These are phyloP conservation scores for Xenops minutus DNA, from an alignment of 2,797 vertebrate genomes.

Conservation along the genomic window DNA sequence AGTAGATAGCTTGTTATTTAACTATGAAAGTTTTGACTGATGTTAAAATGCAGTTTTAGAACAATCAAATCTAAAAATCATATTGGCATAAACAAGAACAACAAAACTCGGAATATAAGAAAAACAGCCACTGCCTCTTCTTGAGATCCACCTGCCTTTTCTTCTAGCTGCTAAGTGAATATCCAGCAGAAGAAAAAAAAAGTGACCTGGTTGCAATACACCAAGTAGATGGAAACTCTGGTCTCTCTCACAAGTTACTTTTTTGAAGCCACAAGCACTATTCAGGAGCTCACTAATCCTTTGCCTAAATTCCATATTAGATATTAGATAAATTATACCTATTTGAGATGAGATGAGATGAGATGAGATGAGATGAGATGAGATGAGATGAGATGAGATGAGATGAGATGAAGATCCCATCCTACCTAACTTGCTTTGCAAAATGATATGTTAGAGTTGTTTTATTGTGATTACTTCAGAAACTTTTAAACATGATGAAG, in stretches of 20 bases:
- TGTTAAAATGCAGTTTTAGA: not conserved
- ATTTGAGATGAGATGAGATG: not conserved
- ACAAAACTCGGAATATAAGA: not conserved
- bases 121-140: not conserved
- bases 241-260: not conserved
- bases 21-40: not conserved
- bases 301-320: not conserved
- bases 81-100: not conserved
- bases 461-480: not conserved
- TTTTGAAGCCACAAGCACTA: not conserved
- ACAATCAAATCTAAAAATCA: not conserved
- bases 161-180: not conserved
- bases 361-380: too few relatives aligned
- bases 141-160: not conserved
- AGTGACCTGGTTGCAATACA: not conserved
- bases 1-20: not conserved
- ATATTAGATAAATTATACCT: not conserved
- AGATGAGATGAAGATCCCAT: not conserved
- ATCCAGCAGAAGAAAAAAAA: not conserved
- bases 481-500: not conserved
- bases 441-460: not conserved
- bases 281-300: not conserved
- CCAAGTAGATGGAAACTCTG: not conserved
- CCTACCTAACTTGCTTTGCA: not conserved
- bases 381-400: too few relatives aligned